phyloP scores from a whole-genome alignment of 1,140 invertebrate genomes.

The Hycleus cichorii region DNA sequence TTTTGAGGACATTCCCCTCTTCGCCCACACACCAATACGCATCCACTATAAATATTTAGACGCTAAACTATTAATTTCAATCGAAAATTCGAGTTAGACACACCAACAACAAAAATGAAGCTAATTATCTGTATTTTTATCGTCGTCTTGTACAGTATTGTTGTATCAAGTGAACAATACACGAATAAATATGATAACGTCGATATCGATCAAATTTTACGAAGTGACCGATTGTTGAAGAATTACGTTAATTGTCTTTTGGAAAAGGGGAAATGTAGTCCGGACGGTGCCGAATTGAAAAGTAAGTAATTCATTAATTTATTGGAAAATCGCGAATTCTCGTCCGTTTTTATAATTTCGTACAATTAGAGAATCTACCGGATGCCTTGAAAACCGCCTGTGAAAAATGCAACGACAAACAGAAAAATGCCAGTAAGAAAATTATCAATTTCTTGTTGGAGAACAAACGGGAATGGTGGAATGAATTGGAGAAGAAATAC shows the following conservation, averaged over 20 bases:
- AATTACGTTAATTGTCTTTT: slow-evolving; percentile 60
- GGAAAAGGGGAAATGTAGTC: slow-evolving; percentile 55
- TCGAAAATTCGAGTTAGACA: no score
- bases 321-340: neutral
- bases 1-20: no score
- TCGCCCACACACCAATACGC: no score
- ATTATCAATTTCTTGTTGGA: slow-evolving; percentile 50
- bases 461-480: slow-evolving; percentile 45
- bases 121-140: no score
- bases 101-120: no score
- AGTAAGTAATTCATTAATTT: slow-evolving; percentile 42
- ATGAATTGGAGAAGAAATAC: slow-evolving; percentile 46
- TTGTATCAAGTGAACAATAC: slow-evolving; percentile 21
- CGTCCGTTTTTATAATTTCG: neutral
- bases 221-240: slow-evolving; percentile 53
- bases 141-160: neutral
- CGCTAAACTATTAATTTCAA: no score
- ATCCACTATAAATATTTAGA: no score
- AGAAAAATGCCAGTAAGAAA: slow-evolving; percentile 51
- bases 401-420: slow-evolving; percentile 52
- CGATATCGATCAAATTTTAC: slow-evolving; percentile 57
- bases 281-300: slow-evolving; percentile 60
- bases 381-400: slow-evolving; percentile 59
- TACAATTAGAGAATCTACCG: slow-evolving; percentile 41
- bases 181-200: slow-evolving; percentile 43